phyloP scores from a whole-genome alignment of 2,888 invertebrate species.

The Rhamphomyia laevipes region DNA sequence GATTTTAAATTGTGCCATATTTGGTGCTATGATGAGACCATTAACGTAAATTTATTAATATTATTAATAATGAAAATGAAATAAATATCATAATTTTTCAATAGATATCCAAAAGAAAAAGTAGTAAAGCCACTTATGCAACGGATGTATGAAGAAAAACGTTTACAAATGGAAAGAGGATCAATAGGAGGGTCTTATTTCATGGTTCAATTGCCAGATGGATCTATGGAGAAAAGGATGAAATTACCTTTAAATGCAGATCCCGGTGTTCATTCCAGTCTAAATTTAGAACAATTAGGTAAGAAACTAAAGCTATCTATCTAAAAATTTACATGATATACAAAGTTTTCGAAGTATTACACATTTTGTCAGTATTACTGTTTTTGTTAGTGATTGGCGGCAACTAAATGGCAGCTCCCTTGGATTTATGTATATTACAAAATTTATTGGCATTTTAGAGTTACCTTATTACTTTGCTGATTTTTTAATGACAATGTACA shows the following conservation, averaged over 20 bases:
- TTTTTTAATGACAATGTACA: too few relatives aligned
- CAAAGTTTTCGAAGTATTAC: too few relatives aligned
- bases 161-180: conserved; percentile 80
- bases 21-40: conserved; percentile 48
- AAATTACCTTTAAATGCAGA: conserved; percentile 87
- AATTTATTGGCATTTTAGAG: too few relatives aligned
- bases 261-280: conserved; percentile 86
- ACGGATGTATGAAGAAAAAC: conserved; percentile 86
- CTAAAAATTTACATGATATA: too few relatives aligned
- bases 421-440: too few relatives aligned
- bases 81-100: neutral
- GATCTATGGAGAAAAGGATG: conserved; percentile 77
- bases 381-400: too few relatives aligned
- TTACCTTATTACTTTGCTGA: too few relatives aligned
- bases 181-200: conserved; percentile 81
- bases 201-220: conserved; percentile 77
- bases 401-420: too few relatives aligned
- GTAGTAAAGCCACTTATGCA: conserved; percentile 66
- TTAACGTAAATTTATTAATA: conserved; percentile 21
- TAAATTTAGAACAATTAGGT: conserved; percentile 59
- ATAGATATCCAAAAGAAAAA: conserved; percentile 35
- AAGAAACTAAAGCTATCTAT: too few relatives aligned
- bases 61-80: neutral
- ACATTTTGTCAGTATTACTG: too few relatives aligned
- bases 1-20: conserved; percentile 82